A percentile compares a stretch with the other conserved stretches of the same genome.
phyloP scores from a whole-genome alignment of 2,797 vertebrate genomes.

The Phoxinus dragarum region DNA sequence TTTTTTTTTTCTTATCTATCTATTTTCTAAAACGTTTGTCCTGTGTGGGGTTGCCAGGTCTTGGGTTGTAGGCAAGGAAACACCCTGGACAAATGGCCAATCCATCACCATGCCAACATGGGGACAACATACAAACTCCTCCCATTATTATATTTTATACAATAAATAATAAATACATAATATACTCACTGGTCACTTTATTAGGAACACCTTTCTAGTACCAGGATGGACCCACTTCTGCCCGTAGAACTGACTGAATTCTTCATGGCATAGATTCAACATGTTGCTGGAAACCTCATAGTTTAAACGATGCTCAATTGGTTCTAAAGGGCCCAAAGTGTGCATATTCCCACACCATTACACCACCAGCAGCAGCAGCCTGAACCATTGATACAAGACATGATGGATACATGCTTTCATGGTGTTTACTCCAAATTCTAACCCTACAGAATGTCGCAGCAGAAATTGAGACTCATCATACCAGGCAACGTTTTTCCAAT shows the following conservation, averaged over 20 bases:
- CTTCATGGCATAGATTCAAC: neutral
- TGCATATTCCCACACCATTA: too few species aligned
- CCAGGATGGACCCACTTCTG: neutral
- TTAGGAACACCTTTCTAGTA: neutral
- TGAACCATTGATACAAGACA: too few species aligned
- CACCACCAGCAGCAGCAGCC: too few species aligned
- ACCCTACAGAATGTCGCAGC: constrained; percentile 6
- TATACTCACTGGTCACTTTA: too few species aligned
- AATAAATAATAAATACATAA: neutral
- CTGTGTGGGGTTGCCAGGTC: neutral
- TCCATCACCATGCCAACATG: neutral
- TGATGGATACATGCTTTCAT: constrained; percentile 39
- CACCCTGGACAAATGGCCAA: neutral
- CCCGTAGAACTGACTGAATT: neutral
- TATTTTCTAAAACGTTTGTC: neutral
- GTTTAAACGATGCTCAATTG: too few species aligned
- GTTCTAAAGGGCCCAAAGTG: too few species aligned
- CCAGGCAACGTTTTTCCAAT: neutral
- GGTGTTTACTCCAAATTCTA: constrained; percentile 58
- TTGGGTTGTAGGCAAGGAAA: neutral
- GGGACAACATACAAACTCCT: neutral
- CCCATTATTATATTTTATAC: neutral
- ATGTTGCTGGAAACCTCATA: too few species aligned
- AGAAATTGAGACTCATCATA: neutral
- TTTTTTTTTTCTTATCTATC: neutral